phyloP scores from a whole-genome alignment of 2,113 vertebrate species.

The Stegastes partitus region DNA sequence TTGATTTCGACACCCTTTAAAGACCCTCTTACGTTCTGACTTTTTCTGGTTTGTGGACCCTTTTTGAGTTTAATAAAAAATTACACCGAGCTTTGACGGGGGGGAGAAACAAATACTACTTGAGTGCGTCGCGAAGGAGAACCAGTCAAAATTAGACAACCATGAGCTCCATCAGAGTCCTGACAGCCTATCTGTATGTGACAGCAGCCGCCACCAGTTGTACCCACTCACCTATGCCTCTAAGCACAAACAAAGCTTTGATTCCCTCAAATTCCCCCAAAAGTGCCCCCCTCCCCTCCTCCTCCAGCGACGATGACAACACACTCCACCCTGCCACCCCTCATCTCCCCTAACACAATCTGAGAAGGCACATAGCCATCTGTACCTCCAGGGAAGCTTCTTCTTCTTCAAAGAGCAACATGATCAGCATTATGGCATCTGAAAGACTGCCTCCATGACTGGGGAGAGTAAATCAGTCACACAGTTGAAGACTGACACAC shows the following conservation, averaged over 20 bases:
- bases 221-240: conserved; percentile 77
- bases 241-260: conserved; percentile 77
- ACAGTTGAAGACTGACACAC: conserved; percentile 54
- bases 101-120: conserved; percentile 55
- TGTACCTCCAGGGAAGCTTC: conserved; percentile 74
- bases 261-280: conserved; percentile 65
- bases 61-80: conserved; percentile 23
- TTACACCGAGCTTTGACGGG: conserved; percentile 38
- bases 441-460: conserved; percentile 65
- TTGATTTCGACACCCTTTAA: conserved; percentile 54
- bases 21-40: conserved; percentile 31
- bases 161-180: conserved; percentile 57
- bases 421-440: conserved; percentile 73
- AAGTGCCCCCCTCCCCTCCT: not conserved
- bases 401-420: conserved; percentile 77
- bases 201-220: conserved; percentile 69
- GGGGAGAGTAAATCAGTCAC: conserved; percentile 68
- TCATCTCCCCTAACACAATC: conserved; percentile 68
- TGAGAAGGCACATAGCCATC: conserved; percentile 72
- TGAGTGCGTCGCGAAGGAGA: conserved; percentile 51
- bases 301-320: conserved; percentile 35
- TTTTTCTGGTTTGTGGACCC: conserved; percentile 43
- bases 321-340: conserved; percentile 45
- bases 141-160: conserved; percentile 74
- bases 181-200: conserved; percentile 65